Evolutionary conservation across 2,888 invertebrate genomes (phyloP), one percentile per base, ranked within the genome.

Genomic region (Philopedon plagiatum): DNA sequence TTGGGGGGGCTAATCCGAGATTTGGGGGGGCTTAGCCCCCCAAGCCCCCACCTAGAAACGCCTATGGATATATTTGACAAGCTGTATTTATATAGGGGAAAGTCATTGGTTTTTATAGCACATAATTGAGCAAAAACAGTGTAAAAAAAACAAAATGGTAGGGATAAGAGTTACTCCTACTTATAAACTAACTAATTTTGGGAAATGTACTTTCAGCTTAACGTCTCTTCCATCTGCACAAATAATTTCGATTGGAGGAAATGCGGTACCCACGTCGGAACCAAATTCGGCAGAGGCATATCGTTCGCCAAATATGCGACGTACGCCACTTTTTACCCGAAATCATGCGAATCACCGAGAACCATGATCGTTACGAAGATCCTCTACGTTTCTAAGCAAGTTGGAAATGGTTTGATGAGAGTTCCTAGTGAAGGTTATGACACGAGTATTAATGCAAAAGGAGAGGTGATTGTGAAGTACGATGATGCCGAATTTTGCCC

Each of bases 391-490:
- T 4, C 1, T 5, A 49, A 49, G 13, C 49, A 49, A 29, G 7
- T 32, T 9, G 58, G 66, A 0, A 23, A n/a, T 13, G 13, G 5
- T 11, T 2, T 5, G 4, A 34, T 23, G 15, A 18, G 1, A 1
- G 1, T 46, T 13, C 57, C 44, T 13, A 7, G n/a, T 32, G 57
- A 26, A 13, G 57, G 46, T 15, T 51, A n/a, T 8, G 44, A 49
- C 19, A 37, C 63, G 8, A 63, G 49, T 8, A 57, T 37, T 15
- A 74, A 74, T 44, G 2, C 11, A 0, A 18, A 26, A 2, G 56
- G 32, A 39, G 60, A 68, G 23, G 75, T 75, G 0, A 29, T 75
- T 13, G 75, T 75, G 13, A 75, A 75, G 26, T 75, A 72, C 29
- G 71, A 75, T 11, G 72, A 75, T 21, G 49, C 51, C 11, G 66